Conservation (phyloP, 1,140 invertebrate genomes). For the Oryzaephilus surinamensis region DNA sequence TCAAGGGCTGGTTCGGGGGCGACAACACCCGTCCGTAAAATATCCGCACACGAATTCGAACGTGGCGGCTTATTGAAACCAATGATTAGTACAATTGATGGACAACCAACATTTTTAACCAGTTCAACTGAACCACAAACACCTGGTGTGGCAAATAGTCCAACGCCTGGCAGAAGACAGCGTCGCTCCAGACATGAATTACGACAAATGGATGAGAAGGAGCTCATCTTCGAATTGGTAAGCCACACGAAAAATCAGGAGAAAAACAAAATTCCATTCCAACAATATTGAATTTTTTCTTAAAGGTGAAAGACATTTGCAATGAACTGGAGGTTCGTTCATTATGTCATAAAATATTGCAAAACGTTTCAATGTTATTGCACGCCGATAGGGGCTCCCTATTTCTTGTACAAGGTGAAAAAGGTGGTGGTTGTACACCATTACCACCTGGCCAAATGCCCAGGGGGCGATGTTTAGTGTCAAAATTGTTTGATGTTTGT, state of each 20-base stretch:
- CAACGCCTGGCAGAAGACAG: conserved; percentile 48
- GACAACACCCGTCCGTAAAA: conserved; percentile 86
- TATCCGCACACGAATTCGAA: conserved; percentile 93
- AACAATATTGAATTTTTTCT: conserved; percentile 26
- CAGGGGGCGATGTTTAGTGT: conserved; percentile 61
- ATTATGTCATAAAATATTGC: conserved; percentile 90
- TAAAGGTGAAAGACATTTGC: conserved; percentile 86
- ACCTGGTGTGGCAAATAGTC: conserved; percentile 29
- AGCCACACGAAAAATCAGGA: conserved; percentile 21
- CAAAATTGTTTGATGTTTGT: conserved; percentile 90
- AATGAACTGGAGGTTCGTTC: conserved; percentile 89
- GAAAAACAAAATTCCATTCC: too few relatives aligned
- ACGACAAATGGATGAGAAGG: conserved; percentile 80
- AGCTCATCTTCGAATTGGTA: conserved; percentile 91
- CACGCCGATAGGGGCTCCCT: conserved; percentile 88
- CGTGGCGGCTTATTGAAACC: conserved; percentile 81
- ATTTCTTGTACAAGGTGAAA: conserved; percentile 81
- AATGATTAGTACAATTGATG: conserved; percentile 79
- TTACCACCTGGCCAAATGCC: conserved; percentile 19
- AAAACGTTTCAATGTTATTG: conserved; percentile 85
- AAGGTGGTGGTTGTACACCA: conserved; percentile 31
- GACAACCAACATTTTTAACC: conserved; percentile 78
- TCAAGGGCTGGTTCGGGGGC: conserved; percentile 59
- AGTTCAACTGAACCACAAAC: conserved; percentile 30
- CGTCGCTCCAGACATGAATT: conserved; percentile 71